Conservation (phyloP, 2,113 vertebrate species). For the Megaleporinus macrocephalus region DNA sequence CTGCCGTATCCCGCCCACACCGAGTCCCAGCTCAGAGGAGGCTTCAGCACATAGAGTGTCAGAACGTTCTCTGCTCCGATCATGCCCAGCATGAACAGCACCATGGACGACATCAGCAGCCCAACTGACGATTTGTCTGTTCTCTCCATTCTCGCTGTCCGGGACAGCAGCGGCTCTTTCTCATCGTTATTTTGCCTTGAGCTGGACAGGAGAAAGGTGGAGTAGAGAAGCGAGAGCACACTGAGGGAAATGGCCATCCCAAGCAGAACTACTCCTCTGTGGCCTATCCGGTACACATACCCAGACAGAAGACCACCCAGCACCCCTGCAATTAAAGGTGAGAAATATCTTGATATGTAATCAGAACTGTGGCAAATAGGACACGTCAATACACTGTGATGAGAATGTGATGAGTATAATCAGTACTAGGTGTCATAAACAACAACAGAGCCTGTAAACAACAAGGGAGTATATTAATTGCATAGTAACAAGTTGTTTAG, state of each 20-base stretch:
- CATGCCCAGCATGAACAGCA: conserved; percentile 62
- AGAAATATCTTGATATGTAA: background rate
- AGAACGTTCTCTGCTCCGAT: conserved; percentile 59
- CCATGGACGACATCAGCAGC: conserved; percentile 51
- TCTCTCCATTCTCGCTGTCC: background rate
- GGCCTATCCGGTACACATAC: conserved; percentile 55
- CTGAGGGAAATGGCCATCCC: conserved; percentile 44
- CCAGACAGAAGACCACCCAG: conserved; percentile 59
- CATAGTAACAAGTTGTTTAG: no score
- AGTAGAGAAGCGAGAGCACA: conserved; percentile 47
- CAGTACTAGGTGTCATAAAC: no score
- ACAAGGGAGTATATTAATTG: no score
- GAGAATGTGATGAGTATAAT: no score
- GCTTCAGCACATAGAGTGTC: conserved; percentile 63
- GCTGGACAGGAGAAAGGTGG: conserved; percentile 54
- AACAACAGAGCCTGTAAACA: no score
- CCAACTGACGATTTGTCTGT: conserved; percentile 32
- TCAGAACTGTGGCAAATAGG: background rate
- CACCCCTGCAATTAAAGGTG: conserved; percentile 48
- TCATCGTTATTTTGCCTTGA: background rate
- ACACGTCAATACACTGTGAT: background rate
- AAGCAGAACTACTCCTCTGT: conserved; percentile 52
- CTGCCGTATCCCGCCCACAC: conserved; percentile 64
- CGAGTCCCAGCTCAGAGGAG: conserved; percentile 62
- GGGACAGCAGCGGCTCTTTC: background rate